Conservation (phyloP, 2,113 vertebrate species). For the Python bivittatus region DNA sequence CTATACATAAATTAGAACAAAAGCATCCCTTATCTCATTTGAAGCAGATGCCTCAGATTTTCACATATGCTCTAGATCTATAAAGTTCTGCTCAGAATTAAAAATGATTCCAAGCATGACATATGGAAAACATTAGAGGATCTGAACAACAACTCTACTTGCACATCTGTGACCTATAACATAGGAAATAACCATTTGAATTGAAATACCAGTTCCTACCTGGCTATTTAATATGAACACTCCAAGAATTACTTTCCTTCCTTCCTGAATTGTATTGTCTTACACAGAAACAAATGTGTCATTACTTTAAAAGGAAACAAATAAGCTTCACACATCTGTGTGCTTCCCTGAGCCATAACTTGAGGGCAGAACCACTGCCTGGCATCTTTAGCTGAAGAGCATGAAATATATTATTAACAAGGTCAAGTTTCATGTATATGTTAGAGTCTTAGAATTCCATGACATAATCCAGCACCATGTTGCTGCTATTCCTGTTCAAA, state of each 20-base stretch:
- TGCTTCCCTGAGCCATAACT: background rate
- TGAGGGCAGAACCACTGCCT: background rate
- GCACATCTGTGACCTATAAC: background rate
- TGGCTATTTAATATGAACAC: background rate
- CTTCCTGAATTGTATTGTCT: background rate
- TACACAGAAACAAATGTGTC: background rate
- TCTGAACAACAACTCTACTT: background rate
- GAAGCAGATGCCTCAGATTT: slow-evolving; percentile 22
- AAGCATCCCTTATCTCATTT: background rate
- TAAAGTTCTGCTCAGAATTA: slow-evolving; percentile 2
- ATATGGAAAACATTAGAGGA: background rate
- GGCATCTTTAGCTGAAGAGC: background rate
- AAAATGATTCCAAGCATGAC: background rate
- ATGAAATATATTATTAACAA: background rate
- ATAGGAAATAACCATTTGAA: background rate
- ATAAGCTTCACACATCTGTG: too few relatives aligned
- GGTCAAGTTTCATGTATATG: background rate
- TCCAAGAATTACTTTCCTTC: background rate
- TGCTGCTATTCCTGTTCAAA: background rate
- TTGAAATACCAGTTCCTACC: background rate
- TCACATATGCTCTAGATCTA: slow-evolving; percentile 10
- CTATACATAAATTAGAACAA: slow-evolving; percentile 17
- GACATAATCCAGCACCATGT: background rate
- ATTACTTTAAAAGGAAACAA: background rate
- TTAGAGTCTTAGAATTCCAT: background rate